Conservation (phyloP, 1,140 invertebrate genomes). For the Drosophila takahashii region DNA sequence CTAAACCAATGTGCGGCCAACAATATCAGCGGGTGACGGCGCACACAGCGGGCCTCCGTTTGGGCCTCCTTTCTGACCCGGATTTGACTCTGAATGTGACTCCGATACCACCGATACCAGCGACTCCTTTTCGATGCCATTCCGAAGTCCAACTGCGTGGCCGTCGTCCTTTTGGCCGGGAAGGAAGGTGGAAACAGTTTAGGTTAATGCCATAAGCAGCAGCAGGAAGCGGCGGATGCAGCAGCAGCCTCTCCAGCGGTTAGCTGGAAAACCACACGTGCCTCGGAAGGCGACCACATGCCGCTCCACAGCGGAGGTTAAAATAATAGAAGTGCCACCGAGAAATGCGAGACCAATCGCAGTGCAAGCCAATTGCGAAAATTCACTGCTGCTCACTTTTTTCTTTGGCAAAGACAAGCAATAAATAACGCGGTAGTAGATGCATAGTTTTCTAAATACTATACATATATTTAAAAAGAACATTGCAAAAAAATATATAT, state of each 20-base stretch:
- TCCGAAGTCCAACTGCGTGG: constrained; percentile 31
- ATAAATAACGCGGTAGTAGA: not conserved
- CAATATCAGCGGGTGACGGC: constrained; percentile 70
- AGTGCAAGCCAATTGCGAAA: constrained; percentile 7
- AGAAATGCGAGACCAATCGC: constrained; percentile 21
- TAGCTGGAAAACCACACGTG: constrained; percentile 84
- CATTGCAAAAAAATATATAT: no score
- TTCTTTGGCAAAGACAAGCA: no score
- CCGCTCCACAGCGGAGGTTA: constrained; percentile 47
- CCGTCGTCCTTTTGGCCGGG: constrained; percentile 11
- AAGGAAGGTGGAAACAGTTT: constrained; percentile 79
- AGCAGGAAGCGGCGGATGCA: constrained; percentile 55
- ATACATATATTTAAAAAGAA: no score
- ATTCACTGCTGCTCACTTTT: not conserved
- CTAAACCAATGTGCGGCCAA: constrained; percentile 68
- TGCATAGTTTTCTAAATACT: not conserved
- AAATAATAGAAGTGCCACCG: constrained; percentile 47
- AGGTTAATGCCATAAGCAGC: constrained; percentile 72
- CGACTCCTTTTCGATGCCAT: constrained; percentile 2
- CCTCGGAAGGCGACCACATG: constrained; percentile 76
- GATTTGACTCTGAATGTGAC: constrained; percentile 38
- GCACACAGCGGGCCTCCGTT: constrained; percentile 65
- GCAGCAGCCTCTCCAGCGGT: constrained; percentile 43
- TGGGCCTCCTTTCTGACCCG: constrained; percentile 42
- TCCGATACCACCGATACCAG: constrained; percentile 1